Conservation (phyloP, 2,888 invertebrate genomes). For the Heliconius sara region DNA sequence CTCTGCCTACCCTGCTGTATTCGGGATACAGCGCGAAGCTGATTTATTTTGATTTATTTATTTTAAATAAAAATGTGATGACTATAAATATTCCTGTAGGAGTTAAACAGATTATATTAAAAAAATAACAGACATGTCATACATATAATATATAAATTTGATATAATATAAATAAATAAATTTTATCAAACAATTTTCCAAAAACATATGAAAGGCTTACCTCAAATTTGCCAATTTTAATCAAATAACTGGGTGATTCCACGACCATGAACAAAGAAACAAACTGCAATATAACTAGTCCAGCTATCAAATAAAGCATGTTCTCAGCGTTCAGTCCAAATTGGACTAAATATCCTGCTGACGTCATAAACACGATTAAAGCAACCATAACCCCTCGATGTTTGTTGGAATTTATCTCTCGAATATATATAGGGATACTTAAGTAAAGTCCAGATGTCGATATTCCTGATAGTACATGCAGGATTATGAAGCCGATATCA, state of each 20-base stretch:
- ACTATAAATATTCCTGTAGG: too few species aligned
- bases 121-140: too few species aligned
- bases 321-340: constrained; percentile 58
- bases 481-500: constrained; percentile 54
- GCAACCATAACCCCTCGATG: constrained; percentile 58
- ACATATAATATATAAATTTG: too few species aligned
- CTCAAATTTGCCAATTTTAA: constrained; percentile 64
- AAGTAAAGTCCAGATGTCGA: constrained; percentile 67
- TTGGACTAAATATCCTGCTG: constrained; percentile 64
- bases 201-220: constrained; percentile 50
- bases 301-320: constrained; percentile 63
- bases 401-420: constrained; percentile 59
- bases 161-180: neutral
- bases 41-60: too few species aligned
- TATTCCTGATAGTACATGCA: constrained; percentile 65
- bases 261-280: constrained; percentile 59
- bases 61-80: too few species aligned
- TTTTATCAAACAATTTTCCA: neutral
- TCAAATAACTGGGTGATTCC: constrained; percentile 69
- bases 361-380: constrained; percentile 61
- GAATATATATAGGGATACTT: constrained; percentile 64
- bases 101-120: too few species aligned
- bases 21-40: too few species aligned
- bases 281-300: constrained; percentile 62
- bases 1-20: too few species aligned